Base-by-base conservation (phyloP, 2,113 vertebrate species). In the Thinocorus orbignyianus region DNA sequence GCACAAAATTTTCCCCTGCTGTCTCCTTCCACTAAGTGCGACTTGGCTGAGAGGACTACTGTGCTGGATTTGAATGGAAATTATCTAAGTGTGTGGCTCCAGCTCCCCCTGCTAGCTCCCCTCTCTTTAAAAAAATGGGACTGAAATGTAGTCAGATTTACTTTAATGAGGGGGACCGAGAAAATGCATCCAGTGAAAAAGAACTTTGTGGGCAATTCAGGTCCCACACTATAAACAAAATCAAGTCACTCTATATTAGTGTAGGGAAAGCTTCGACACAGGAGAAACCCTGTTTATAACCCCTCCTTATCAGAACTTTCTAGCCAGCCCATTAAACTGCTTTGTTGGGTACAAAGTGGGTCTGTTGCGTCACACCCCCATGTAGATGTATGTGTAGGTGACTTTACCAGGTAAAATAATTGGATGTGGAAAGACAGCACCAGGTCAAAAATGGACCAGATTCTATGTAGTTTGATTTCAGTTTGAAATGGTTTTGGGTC, bases 71-170 rank as follows among this genome's bases (percentile, higher is more conserved):
- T 96, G 80, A 96, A 97, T 97, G 91, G 89, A 94, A 97, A 97
- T 97, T 96, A 93, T 97, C 97, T 96, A 91, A 96, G 95, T 97
- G 95, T 97, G 97, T 97, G 97, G 97, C 86, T 97, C 90, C 74
- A 17, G 54, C 86, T 92, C 79, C 85, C 94, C 90, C 82, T 7
- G 17, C 72, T 89, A 95, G 82, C 33, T 94, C 80, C 86, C 72
- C 71, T 76, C 83, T 88, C 79, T 93, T 94, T 65, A 60, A 76
- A 92, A 92, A 95, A 93, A 74, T 4, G 58, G 90, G 82, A 88
- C 84, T 97, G 95, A 97, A 97, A 96, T 93, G 74, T 95, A 97
- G 96, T 96, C 95, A 86, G 86, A 97, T 97, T 96, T 95, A 94
- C 86, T 96, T 95, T 97, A 97, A 97, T 97, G 94, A 97, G 66